These are phyloP conservation scores for Aromia moschata DNA, from an alignment of 2,888 invertebrate species.

Conservation along the genomic window DNA sequence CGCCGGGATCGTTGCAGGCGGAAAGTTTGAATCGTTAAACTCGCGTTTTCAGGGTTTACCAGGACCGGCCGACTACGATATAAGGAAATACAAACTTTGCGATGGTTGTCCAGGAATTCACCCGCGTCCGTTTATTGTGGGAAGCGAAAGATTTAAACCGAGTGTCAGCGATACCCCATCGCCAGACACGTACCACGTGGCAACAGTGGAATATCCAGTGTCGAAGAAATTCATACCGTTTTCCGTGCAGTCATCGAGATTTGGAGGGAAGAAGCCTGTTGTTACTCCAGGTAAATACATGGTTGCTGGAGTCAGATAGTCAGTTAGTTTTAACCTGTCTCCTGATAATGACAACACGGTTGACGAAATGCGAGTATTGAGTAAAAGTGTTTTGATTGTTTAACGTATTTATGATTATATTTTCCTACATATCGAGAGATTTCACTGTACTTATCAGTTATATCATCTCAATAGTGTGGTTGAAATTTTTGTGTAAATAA, in stretches of 20 bases:
- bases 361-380: no score
- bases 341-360: no score
- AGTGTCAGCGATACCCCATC: constrained; percentile 39
- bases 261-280: constrained; percentile 11
- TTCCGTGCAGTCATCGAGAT: constrained; percentile 28
- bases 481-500: no score
- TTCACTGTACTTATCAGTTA: constrained; percentile 7
- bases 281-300: constrained; percentile 22
- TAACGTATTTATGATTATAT: background rate
- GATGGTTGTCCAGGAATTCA: constrained; percentile 44
- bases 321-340: background rate
- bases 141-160: constrained; percentile 43
- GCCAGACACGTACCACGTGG: constrained; percentile 45
- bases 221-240: constrained; percentile 42
- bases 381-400: background rate
- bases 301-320: no score
- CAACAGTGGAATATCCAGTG: constrained; percentile 27
- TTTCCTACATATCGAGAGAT: background rate
- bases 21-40: no score
- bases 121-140: constrained; percentile 48
- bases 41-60: constrained; percentile 54
- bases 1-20: no score
- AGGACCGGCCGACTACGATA: constrained; percentile 52
- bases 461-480: no score
- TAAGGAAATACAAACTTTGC: constrained; percentile 24